Conservation (phyloP, 2,113 vertebrate genomes). For the Calonectris borealis region DNA sequence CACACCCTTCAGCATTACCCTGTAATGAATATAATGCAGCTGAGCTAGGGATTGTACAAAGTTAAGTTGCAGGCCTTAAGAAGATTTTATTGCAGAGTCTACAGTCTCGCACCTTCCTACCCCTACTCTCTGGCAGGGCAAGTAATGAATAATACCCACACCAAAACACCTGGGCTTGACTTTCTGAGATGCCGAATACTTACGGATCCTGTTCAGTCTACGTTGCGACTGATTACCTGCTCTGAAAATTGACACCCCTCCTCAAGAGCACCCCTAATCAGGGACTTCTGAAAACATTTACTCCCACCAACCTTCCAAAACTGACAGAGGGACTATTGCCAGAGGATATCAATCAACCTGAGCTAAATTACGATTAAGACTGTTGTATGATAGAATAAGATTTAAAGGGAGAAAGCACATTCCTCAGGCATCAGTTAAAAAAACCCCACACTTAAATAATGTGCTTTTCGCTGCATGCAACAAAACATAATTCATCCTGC, state of each 20-base stretch:
- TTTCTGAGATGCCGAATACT: neutral
- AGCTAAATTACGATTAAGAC: neutral
- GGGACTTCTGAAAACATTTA: neutral
- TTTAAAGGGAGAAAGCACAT: neutral
- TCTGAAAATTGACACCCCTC: neutral
- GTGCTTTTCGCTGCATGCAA: neutral
- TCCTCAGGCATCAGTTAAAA: neutral
- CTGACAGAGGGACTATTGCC: neutral
- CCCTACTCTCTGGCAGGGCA: neutral
- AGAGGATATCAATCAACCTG: neutral
- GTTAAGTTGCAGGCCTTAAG: neutral
- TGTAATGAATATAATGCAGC: neutral
- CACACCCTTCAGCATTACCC: neutral
- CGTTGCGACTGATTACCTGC: neutral
- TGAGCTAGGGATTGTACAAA: neutral
- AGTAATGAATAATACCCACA: neutral
- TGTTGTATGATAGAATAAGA: fast-evolving
- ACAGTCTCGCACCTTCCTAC: neutral
- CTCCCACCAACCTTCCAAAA: neutral
- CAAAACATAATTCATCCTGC: neutral
- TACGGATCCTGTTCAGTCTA: neutral
- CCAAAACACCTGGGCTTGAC: neutral
- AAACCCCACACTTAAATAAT: neutral
- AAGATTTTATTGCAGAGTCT: neutral
- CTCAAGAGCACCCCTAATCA: neutral